Evolutionary conservation across 1,140 invertebrate species (phyloP).

Genomic region (Drosophila suzukii): DNA sequence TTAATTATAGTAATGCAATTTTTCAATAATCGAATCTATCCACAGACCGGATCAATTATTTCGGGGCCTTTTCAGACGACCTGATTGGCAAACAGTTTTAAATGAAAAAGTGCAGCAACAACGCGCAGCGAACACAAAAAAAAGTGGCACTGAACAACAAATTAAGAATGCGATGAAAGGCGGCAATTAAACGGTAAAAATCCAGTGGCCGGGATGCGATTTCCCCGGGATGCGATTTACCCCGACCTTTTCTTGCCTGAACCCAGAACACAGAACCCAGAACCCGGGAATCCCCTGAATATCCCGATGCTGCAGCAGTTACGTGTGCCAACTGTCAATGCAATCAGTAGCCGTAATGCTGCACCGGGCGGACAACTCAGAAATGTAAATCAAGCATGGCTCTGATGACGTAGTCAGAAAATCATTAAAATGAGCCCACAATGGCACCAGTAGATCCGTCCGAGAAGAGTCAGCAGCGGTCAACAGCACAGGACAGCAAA

Average conservation of each 20-base stretch:
- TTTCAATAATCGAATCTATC: slow-evolving; percentile 46
- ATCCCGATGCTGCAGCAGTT: slow-evolving; percentile 41
- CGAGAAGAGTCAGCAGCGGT: slow-evolving; percentile 26
- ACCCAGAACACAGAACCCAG: slow-evolving; percentile 10
- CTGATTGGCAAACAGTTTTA: slow-evolving; percentile 55
- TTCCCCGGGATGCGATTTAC: not conserved
- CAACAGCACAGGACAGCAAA: slow-evolving; percentile 16
- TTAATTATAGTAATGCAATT: slow-evolving; percentile 50
- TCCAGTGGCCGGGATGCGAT: slow-evolving; percentile 35
- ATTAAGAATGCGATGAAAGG: slow-evolving; percentile 55
- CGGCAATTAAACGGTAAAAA: slow-evolving; percentile 57
- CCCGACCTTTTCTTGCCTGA: no score
- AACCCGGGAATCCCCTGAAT: slow-evolving; percentile 12
- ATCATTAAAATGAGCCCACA: slow-evolving; percentile 56
- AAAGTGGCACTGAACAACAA: slow-evolving; percentile 35
- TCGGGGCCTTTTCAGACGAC: slow-evolving; percentile 25
- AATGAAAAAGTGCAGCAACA: slow-evolving; percentile 38
- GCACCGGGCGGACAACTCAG: slow-evolving; percentile 42
- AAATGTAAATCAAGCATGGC: slow-evolving; percentile 59
- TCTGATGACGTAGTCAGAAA: slow-evolving; percentile 55
- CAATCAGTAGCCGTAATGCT: slow-evolving; percentile 52
- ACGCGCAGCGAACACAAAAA: not conserved
- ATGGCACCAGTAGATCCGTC: slow-evolving; percentile 32
- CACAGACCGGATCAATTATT: slow-evolving; percentile 38
- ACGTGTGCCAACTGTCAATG: slow-evolving; percentile 55